phyloP scores from a whole-genome alignment of 2,797 vertebrate genomes.

The Lepus oiostolus region DNA sequence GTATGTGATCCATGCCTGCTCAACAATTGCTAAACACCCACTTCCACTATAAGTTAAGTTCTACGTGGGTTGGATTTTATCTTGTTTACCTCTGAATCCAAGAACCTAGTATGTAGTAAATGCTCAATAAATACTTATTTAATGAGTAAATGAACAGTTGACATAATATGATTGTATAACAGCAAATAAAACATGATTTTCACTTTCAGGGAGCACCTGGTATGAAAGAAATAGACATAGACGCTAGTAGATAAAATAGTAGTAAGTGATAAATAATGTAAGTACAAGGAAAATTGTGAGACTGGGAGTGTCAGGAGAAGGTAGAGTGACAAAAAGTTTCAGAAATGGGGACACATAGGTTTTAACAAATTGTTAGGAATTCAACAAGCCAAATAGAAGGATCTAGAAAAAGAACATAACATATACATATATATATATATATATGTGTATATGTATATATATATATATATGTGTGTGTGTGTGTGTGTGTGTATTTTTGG shows the following conservation, averaged over 20 bases:
- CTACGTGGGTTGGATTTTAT: not conserved
- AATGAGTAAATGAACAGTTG: conserved; percentile 23
- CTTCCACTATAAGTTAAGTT: not conserved
- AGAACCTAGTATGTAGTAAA: not conserved
- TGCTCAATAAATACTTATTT: conserved; percentile 7
- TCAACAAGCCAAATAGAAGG: not conserved
- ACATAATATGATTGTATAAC: not conserved
- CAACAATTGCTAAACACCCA: not conserved
- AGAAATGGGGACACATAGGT: not conserved
- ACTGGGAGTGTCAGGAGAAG: not conserved
- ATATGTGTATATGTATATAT: no score
- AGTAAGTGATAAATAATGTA: not conserved
- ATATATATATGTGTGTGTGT: no score
- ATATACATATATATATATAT: not conserved
- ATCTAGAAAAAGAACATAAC: not conserved
- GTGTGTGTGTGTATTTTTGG: not conserved
- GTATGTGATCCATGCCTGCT: not conserved
- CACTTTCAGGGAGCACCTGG: not conserved
- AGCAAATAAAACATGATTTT: not conserved
- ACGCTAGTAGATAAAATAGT: no score
- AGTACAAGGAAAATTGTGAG: not conserved
- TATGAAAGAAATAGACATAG: not conserved
- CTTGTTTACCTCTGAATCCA: not conserved
- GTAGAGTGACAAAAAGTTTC: not conserved
- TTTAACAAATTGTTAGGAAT: conserved; percentile 27